phyloP scores from a whole-genome alignment of 2,797 vertebrate genomes.

The Ctenochaetus hawaiiensis region DNA sequence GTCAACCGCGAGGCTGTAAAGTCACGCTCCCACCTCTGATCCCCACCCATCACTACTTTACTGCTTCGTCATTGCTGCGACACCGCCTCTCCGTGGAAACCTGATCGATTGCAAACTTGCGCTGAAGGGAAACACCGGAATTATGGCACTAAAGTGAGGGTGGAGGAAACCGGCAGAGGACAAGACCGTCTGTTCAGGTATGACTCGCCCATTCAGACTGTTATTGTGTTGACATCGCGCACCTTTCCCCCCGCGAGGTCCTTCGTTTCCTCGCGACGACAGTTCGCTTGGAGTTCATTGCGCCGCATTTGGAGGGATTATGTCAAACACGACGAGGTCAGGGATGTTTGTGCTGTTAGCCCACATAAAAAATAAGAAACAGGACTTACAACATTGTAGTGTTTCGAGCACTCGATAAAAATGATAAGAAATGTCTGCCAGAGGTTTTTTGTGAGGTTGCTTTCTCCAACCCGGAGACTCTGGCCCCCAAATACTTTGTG shows the following conservation, averaged over 20 bases:
- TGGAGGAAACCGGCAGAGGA: constrained; percentile 20
- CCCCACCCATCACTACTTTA: constrained; percentile 68
- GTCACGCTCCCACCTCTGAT: constrained; percentile 43
- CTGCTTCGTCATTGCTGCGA: constrained; percentile 77
- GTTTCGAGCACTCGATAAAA: background rate
- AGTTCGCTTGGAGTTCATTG: constrained; percentile 56
- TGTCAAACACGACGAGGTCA: constrained; percentile 45
- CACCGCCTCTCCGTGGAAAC: constrained; percentile 70
- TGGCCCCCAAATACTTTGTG: background rate
- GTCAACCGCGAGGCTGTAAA: background rate
- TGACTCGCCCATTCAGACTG: constrained; percentile 12
- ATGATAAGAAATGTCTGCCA: background rate
- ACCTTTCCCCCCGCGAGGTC: background rate
- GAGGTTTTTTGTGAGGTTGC: background rate
- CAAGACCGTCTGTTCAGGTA: constrained; percentile 67
- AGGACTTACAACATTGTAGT: background rate
- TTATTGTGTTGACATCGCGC: constrained; percentile 6
- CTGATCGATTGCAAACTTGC: constrained; percentile 41
- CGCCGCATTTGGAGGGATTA: constrained; percentile 66
- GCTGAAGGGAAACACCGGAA: constrained; percentile 52
- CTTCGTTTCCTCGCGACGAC: background rate
- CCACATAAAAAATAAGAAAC: background rate
- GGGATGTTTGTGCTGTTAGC: constrained; percentile 40
- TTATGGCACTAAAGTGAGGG: constrained; percentile 32
- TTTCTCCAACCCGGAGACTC: background rate